Evolutionary conservation across 2,113 vertebrate species (phyloP).

Genomic region (Mesitornis unicolor): DNA sequence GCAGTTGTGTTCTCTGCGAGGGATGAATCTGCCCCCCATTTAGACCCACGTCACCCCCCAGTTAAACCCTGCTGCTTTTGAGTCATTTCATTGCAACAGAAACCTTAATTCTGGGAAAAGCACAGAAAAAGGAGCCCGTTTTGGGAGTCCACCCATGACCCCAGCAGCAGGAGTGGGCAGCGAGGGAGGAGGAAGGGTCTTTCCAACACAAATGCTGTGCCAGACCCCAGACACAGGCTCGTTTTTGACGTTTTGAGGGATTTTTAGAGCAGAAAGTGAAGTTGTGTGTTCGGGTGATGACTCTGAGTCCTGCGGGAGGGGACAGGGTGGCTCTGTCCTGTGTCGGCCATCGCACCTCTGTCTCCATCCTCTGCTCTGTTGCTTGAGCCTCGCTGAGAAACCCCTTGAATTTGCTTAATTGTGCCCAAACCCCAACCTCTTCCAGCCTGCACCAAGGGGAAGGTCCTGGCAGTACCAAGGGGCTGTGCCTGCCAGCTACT

Average conservation of each 20-base stretch:
- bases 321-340: not conserved
- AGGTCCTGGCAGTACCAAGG: not conserved
- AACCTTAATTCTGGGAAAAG: not conserved
- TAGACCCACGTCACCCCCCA: fast-evolving
- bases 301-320: fast-evolving
- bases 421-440: not conserved
- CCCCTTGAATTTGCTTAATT: fast-evolving
- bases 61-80: not conserved
- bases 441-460: not conserved
- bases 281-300: fast-evolving
- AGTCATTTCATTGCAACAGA: fast-evolving
- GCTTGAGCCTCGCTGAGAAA: fast-evolving
- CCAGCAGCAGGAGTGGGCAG: no score
- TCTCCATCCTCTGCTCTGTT: not conserved
- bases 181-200: no score
- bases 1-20: not conserved
- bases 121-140: fast-evolving
- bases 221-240: not conserved
- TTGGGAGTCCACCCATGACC: no score
- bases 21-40: not conserved
- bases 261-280: not conserved
- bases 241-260: fast-evolving
- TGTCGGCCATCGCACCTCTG: not conserved
- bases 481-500: not conserved
- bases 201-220: fast-evolving